Conservation (phyloP, 2,113 vertebrate genomes). For the Trogon surrucura region DNA sequence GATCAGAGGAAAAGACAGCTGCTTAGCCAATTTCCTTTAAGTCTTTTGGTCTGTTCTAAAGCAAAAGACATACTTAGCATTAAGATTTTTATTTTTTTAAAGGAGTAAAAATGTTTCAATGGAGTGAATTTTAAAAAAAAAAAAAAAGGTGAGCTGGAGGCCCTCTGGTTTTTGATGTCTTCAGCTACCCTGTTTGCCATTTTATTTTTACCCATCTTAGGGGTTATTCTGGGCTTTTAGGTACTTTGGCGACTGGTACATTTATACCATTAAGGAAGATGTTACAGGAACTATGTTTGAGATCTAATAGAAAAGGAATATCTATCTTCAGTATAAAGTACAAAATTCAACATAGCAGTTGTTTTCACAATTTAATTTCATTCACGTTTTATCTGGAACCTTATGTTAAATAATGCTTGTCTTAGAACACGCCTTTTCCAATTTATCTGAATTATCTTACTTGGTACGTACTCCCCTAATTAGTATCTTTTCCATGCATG, state of each 20-base stretch:
- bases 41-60: not conserved
- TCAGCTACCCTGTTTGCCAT: not conserved
- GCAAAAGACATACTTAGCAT: not conserved
- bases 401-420: not conserved
- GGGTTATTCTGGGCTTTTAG: not conserved
- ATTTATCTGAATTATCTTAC: not conserved
- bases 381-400: not conserved
- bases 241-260: not conserved
- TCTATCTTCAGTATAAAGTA: not conserved
- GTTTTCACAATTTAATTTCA: not conserved
- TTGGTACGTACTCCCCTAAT: not conserved
- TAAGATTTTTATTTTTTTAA: not conserved
- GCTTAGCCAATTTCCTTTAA: not conserved
- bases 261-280: not conserved
- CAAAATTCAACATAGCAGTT: not conserved
- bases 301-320: not conserved
- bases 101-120: not conserved
- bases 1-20: not conserved
- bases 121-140: not conserved
- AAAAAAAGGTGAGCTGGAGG: not conserved
- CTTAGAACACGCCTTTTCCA: not conserved
- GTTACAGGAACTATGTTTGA: not conserved
- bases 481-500: not conserved
- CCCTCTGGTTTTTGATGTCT: not conserved
- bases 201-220: not conserved